Evolutionary conservation across 1,140 invertebrate genomes (phyloP), one percentile per base, ranked within the genome.

Genomic region (Brachionus asplanchnoidis): DNA sequence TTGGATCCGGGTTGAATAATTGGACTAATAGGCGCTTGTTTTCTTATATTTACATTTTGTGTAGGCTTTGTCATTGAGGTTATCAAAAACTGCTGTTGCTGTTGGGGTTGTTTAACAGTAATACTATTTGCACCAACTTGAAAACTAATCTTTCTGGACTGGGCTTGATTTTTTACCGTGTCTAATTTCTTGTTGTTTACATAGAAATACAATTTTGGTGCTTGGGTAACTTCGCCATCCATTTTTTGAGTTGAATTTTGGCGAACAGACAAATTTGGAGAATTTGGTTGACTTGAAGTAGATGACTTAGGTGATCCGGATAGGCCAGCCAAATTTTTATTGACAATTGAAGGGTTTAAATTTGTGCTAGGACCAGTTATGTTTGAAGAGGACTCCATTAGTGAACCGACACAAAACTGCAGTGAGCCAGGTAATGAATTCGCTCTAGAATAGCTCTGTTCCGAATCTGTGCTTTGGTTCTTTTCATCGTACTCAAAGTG

Each of bases 81-180:
- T 50, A 77, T 77, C n/a, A 77, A 17, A 28, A 77, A 77, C 42
- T 77, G 73, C 26, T 77, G 73, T 23, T 77, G 36, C 44, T 75
- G 42, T 11, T 12, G 20, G 9, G 73, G 73, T 50, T 46, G 40
- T 4, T 26, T 50, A 5, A 50, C 17, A 20, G 73, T 77, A 12
- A 77, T 77, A 50, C 73, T 40, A 77, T 77, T 77, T 26, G 73
- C 73, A 8, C 73, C 73, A 50, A 77, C 26, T 77, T 77, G 73
- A 77, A 77, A 46, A 23, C 73, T 77, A 26, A 77, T 77, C 50
- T 77, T 77, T 26, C 73, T 46, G 4, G 73, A 46, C 28, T 28
- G 17, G 12, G 42, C 17, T 77, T 50, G 44, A 42, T 42, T 73
- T 73, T 44, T 42, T 7, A 17, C 17, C 11, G 28, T n/a, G 6